These are phyloP conservation scores for Otolemur garnettii DNA, from an alignment of 2,113 vertebrate species.

Conservation along the genomic window DNA sequence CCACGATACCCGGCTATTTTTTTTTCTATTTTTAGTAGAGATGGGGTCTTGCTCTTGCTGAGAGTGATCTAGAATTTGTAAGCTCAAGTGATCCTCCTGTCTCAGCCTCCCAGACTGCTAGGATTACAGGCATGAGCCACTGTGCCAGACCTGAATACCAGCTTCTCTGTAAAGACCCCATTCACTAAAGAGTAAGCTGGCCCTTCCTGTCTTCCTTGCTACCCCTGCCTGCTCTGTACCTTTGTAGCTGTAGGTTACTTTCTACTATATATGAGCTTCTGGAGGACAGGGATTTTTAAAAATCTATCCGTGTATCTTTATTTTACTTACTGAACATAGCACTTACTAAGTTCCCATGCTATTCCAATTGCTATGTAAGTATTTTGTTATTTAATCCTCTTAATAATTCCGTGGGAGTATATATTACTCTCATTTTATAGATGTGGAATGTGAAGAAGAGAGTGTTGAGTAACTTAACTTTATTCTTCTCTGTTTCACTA, in stretches of 20 bases:
- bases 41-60: too few relatives aligned
- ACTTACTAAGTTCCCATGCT: background rate
- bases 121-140: too few relatives aligned
- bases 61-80: too few relatives aligned
- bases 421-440: background rate
- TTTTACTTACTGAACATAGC: constrained; percentile 27
- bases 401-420: background rate
- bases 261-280: background rate
- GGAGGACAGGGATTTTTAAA: background rate
- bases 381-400: constrained; percentile 2
- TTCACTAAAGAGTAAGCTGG: background rate
- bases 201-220: background rate
- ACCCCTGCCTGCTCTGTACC: background rate
- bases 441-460: background rate
- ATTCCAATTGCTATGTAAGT: background rate
- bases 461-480: constrained; percentile 3
- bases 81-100: too few relatives aligned
- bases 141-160: background rate
- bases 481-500: constrained; percentile 16
- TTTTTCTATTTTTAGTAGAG: too few relatives aligned
- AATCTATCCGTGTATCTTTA: background rate
- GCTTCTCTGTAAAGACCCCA: background rate
- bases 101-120: too few relatives aligned
- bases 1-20: too few relatives aligned
- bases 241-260: background rate